Base-by-base conservation (phyloP, 2,888 invertebrate species). In the Allolobophora icterica region DNA sequence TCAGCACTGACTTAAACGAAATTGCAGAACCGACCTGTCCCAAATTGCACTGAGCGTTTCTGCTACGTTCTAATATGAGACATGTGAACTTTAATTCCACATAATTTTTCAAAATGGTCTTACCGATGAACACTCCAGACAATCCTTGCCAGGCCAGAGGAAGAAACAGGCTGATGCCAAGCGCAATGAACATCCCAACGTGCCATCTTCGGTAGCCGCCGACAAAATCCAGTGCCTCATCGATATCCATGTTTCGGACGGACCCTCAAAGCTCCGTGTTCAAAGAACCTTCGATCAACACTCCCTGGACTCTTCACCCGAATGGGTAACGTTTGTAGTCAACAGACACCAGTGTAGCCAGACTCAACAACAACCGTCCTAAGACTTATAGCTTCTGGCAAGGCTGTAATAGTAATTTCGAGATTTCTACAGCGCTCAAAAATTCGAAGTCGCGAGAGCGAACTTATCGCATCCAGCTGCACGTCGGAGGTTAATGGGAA, bases 131-230 rank as follows among this genome's bases (percentile, higher is more conserved):
- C 40, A 91, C 91, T 30, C 91, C 91, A 33, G 42, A 35, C n/a
- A 91, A 21, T 21, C 83, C 42, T 5, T 91, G 91, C 83, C 84
- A 91, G 5, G 45, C 35, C 24, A 91, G 45, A 1, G 91, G 91
- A 33, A 89, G 71, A n/a, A 91, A 91, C 2, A 45, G 84, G 33
- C 58, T 89, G 90, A 89, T 34, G 35, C 84, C 83, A 35, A 92
- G 91, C 4, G 58, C 19, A 13, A 83, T 45, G 34, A 92, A 91
- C 34, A 91, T 58, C 33, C 42, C 34, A 21, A 92, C n/a, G 19
- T 91, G 89, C 89, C 90, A 92, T 45, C 89, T 52, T 87, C 90
- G 84, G 87, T 90, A 92, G 11, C 92, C 92, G 11, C 92, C 92
- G 30, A 91, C 90, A 21, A 19, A 38, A 30, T 42, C 58, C 90